Conservation (phyloP, 2,113 vertebrate species). For the Tragelaphus strepsiceros region DNA sequence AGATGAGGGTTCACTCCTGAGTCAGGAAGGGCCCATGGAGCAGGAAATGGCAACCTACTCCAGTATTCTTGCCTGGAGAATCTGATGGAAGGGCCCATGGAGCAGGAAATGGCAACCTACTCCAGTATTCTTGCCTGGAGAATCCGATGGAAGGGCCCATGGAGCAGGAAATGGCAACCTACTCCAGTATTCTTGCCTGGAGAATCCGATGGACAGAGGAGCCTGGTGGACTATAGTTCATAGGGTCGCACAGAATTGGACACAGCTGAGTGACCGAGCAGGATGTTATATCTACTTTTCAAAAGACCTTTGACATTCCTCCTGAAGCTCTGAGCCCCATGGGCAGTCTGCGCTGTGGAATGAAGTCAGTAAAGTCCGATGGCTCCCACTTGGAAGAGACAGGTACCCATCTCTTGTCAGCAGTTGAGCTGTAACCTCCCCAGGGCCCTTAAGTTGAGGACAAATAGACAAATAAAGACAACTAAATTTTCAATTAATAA, state of each 20-base stretch:
- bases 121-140: not conserved
- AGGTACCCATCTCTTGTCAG: too few species aligned
- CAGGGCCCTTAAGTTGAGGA: not conserved
- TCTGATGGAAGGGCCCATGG: not conserved
- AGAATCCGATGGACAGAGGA: not conserved
- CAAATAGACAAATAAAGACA: not conserved
- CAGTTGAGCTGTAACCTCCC: not conserved
- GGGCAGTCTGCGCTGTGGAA: not conserved
- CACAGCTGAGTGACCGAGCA: not conserved
- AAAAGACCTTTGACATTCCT: not conserved
- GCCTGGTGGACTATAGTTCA: not conserved
- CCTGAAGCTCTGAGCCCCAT: rapidly evolving
- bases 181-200: not conserved
- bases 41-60: not conserved
- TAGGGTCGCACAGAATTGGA: not conserved
- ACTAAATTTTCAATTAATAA: not conserved
- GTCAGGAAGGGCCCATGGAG: not conserved
- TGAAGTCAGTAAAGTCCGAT: rapidly evolving
- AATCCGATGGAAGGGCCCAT: not conserved
- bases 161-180: not conserved
- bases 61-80: not conserved
- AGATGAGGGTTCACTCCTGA: not conserved
- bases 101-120: not conserved
- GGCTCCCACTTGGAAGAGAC: not conserved
- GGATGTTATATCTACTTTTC: too few species aligned